phyloP scores from a whole-genome alignment of 1,140 invertebrate species.

The Rhagoletis pomonella region DNA sequence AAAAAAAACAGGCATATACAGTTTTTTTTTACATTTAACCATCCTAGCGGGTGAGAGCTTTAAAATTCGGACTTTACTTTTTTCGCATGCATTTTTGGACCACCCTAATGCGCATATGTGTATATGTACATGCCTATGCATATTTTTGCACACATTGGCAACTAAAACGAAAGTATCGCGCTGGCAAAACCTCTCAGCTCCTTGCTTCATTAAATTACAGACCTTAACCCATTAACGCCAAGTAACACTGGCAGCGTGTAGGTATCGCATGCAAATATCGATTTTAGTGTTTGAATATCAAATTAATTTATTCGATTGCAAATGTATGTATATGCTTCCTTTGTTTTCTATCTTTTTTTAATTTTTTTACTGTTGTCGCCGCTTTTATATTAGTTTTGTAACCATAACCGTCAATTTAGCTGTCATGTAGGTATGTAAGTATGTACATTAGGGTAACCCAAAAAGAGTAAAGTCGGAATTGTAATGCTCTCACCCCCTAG shows the following conservation, averaged over 20 bases:
- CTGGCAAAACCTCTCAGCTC: background rate
- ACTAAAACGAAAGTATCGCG: background rate
- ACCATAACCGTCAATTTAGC: slow-evolving; percentile 10
- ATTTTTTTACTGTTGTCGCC: background rate
- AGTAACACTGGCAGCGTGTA: too few species aligned
- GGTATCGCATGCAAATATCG: background rate
- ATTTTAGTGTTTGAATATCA: background rate
- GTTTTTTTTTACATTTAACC: too few species aligned
- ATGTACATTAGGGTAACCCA: too few species aligned
- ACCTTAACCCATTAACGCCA: slow-evolving; percentile 44
- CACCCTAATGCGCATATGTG: too few species aligned
- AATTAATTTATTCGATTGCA: background rate
- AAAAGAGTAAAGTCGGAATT: too few species aligned
- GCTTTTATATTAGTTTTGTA: slow-evolving; percentile 8
- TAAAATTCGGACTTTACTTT: too few species aligned
- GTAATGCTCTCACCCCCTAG: too few species aligned
- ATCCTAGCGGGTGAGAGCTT: background rate
- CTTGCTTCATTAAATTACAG: slow-evolving; percentile 23
- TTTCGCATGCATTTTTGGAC: too few species aligned
- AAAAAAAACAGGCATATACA: too few species aligned
- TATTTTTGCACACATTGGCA: background rate
- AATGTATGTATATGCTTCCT: too few species aligned
- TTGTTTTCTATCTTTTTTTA: background rate
- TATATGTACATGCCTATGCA: too few species aligned
- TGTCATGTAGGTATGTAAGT: background rate